A percentile compares a stretch with the other conserved stretches of the same genome.
Evolutionary conservation across 2,113 vertebrate species (phyloP).

Genomic region (Podarcis muralis): DNA sequence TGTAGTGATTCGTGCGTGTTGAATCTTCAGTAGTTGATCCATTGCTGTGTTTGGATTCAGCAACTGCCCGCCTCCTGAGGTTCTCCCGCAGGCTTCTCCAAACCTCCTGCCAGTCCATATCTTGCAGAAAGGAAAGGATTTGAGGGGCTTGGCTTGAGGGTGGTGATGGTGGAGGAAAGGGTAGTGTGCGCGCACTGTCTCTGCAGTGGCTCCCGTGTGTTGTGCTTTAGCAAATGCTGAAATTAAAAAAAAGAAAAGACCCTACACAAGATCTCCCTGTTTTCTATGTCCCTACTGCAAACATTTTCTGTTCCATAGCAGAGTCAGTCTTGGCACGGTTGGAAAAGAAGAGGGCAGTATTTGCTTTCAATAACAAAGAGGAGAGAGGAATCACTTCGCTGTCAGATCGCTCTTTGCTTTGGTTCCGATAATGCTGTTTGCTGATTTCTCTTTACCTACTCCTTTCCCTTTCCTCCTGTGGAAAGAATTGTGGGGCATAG

Average conservation of each 20-base stretch:
- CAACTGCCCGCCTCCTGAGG: conserved; percentile 36
- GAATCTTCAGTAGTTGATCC: background rate
- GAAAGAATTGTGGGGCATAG: background rate
- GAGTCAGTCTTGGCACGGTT: conserved; percentile 61
- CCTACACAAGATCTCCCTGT: no score
- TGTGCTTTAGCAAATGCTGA: background rate
- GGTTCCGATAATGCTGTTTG: background rate
- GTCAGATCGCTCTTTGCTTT: background rate
- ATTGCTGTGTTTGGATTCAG: conserved; percentile 5
- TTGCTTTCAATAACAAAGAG: conserved; percentile 71
- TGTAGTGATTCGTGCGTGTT: no score
- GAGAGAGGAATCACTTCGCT: conserved; percentile 40
- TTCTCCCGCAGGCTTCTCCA: background rate
- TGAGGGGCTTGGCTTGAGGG: conserved; percentile 39
- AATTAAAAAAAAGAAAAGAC: background rate
- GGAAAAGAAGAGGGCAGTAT: conserved; percentile 76
- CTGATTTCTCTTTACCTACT: conserved; percentile 11
- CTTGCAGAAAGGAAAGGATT: background rate
- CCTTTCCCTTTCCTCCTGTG: background rate
- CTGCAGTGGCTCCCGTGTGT: background rate
- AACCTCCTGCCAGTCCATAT: no score
- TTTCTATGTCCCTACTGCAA: background rate
- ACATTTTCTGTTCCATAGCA: background rate
- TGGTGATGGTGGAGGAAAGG: background rate
- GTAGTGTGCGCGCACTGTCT: background rate